phyloP scores from a whole-genome alignment of 2,797 vertebrate genomes.

The Melanotaenia nigrans region DNA sequence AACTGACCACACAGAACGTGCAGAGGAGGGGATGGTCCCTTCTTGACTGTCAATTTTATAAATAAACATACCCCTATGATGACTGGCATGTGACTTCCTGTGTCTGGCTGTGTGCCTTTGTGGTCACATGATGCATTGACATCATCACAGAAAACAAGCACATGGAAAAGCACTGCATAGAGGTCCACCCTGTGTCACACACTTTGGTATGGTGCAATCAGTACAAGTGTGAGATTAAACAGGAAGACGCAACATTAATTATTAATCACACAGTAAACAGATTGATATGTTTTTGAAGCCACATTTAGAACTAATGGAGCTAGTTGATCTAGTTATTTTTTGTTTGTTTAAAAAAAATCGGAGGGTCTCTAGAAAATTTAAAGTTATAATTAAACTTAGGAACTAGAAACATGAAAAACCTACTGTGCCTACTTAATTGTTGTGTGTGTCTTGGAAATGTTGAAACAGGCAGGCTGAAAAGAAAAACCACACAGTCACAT shows the following conservation, averaged over 20 bases:
- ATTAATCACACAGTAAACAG: not conserved
- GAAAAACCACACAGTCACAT: not conserved
- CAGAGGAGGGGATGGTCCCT: conserved; percentile 35
- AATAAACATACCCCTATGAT: conserved; percentile 76
- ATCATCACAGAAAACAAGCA: conserved; percentile 52
- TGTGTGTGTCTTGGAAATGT: not conserved
- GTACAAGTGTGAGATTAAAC: conserved; percentile 1
- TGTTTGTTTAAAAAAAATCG: no score
- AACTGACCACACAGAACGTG: conserved; percentile 42
- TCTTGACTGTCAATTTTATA: conserved; percentile 66
- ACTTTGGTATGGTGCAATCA: not conserved
- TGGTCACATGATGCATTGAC: conserved; percentile 74
- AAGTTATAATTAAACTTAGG: no score
- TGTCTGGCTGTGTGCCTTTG: conserved; percentile 69
- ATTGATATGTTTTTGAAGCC: not conserved
- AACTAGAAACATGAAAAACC: not conserved
- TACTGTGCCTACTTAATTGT: not conserved
- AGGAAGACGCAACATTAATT: conserved; percentile 15
- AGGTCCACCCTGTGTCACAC: conserved; percentile 3
- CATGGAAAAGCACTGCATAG: conserved; percentile 46
- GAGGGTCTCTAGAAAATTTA: no score
- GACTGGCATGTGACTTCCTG: conserved; percentile 81
- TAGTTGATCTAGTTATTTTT: not conserved
- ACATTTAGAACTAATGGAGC: no score
- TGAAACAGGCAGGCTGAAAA: not conserved